phyloP scores from a whole-genome alignment of 2,888 invertebrate genomes.

The Acanthopleura granulata region DNA sequence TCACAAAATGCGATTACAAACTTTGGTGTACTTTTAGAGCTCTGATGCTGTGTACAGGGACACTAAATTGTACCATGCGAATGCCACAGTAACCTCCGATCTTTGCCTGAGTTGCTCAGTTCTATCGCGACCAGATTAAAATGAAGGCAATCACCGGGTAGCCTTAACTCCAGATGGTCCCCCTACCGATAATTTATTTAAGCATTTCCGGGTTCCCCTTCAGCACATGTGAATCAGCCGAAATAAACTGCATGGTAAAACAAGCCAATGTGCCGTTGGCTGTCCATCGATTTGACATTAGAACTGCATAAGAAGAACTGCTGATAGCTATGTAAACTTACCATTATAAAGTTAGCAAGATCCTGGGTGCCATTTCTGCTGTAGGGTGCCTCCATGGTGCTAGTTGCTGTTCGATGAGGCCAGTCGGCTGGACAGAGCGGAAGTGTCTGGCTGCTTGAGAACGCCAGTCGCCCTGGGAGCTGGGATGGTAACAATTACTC shows the following conservation, averaged over 20 bases:
- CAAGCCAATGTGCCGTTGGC: no score
- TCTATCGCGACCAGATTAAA: background rate
- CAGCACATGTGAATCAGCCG: no score
- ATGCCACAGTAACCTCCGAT: no score
- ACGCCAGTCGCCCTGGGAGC: background rate
- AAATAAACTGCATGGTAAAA: no score
- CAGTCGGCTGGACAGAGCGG: background rate
- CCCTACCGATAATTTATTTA: constrained; percentile 7
- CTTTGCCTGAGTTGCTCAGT: background rate
- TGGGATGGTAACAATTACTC: background rate
- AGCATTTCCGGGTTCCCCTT: background rate
- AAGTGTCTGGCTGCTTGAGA: background rate
- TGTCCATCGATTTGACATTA: no score
- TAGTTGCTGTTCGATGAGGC: background rate
- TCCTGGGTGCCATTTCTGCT: background rate
- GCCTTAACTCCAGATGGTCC: no score
- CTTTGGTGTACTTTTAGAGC: background rate
- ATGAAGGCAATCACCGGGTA: no score
- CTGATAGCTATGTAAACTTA: background rate
- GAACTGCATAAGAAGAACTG: no score
- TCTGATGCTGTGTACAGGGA: background rate
- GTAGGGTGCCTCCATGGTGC: background rate
- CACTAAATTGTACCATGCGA: no score
- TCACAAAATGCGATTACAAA: no score
- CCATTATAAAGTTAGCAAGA: background rate